phyloP scores from a whole-genome alignment of 2,113 vertebrate species.

The Procavia capensis region DNA sequence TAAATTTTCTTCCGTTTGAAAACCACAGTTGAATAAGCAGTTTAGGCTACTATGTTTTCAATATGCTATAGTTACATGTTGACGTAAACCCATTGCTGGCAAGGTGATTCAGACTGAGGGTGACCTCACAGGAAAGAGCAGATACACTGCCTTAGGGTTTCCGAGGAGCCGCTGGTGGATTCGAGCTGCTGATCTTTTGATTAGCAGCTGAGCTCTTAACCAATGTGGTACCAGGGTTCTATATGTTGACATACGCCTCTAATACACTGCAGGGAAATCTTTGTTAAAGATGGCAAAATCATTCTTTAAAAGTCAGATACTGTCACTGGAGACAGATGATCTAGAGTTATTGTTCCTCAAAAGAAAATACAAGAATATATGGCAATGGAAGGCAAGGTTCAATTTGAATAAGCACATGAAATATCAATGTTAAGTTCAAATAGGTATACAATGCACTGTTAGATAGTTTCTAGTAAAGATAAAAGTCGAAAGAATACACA shows the following conservation, averaged over 20 bases:
- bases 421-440: background rate
- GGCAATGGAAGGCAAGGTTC: background rate
- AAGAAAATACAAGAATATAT: background rate
- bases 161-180: too few species aligned
- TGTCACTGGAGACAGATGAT: background rate
- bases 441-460: background rate
- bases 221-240: too few species aligned
- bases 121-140: too few species aligned
- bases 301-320: background rate
- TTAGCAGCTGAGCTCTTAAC: too few species aligned
- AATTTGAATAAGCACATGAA: background rate
- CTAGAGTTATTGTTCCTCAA: background rate
- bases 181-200: too few species aligned
- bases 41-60: conserved; percentile 33
- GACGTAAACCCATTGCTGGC: background rate
- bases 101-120: too few species aligned
- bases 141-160: too few species aligned
- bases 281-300: background rate
- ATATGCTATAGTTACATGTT: background rate
- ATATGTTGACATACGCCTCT: background rate
- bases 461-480: background rate
- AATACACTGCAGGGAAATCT: background rate
- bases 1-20: background rate
- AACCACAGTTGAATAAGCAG: background rate
- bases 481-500: background rate